Percentiles rank a stretch among this genome's conserved stretches.
Evolutionary conservation across 2,797 vertebrate genomes (phyloP).

Genomic region (Acridotheres tristis): DNA sequence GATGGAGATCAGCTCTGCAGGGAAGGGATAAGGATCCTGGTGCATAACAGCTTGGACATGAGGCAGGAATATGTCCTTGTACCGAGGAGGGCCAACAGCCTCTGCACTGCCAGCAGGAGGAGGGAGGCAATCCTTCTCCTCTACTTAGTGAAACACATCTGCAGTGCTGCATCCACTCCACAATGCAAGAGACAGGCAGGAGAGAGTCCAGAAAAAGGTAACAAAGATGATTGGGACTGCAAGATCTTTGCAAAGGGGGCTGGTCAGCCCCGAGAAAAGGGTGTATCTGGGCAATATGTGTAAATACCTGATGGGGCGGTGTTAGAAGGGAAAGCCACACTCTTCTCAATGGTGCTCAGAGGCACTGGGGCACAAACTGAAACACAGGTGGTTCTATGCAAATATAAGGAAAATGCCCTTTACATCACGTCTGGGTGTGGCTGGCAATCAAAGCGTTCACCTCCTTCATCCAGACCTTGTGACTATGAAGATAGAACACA

Average conservation of each 20-base stretch:
- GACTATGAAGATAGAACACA: not conserved
- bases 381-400: not conserved
- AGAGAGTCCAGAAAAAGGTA: not conserved
- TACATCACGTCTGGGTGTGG: not conserved
- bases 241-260: not conserved
- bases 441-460: not conserved
- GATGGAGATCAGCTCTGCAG: not conserved
- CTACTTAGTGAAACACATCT: not conserved
- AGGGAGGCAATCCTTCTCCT: not conserved
- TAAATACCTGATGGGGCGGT: not conserved
- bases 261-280: not conserved
- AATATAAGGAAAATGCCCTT: not conserved
- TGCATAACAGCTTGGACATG: not conserved
- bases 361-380: not conserved
- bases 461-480: not conserved
- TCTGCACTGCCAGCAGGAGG: not conserved
- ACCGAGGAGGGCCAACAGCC: not conserved
- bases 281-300: not conserved
- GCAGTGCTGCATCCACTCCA: not conserved
- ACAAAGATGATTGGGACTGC: not conserved
- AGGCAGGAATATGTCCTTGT: not conserved
- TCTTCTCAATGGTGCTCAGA: not conserved
- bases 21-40: not conserved
- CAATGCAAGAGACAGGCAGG: not conserved
- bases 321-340: not conserved